phyloP scores from a whole-genome alignment of 1,140 invertebrate species.

The Neodiprion virginianus region DNA sequence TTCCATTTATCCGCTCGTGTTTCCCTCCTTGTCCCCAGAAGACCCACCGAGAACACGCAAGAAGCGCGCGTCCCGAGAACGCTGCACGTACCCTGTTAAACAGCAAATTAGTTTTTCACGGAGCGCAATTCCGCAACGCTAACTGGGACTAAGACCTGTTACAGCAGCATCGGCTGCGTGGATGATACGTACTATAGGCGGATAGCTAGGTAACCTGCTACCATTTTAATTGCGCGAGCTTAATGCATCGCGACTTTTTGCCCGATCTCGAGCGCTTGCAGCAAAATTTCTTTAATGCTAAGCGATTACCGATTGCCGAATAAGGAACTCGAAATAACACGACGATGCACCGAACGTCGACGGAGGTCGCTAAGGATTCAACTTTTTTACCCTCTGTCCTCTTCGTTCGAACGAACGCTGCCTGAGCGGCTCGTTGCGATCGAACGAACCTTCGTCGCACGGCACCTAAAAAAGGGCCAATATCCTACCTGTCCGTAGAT shows the following conservation, averaged over 20 bases:
- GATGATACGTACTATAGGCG: background rate
- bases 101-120: conserved; percentile 49
- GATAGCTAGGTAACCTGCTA: background rate
- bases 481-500: background rate
- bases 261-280: background rate
- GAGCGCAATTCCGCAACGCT: conserved; percentile 34
- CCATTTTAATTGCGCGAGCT: conserved; percentile 38
- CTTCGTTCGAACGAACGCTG: background rate
- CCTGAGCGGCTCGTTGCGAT: background rate
- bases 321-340: conserved; percentile 8
- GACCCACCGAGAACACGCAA: background rate
- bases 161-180: background rate
- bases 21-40: conserved; percentile 21
- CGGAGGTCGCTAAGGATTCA: background rate
- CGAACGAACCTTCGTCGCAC: conserved; percentile 5
- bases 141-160: conserved; percentile 30
- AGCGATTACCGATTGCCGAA: conserved; percentile 17
- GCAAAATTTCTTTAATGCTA: conserved; percentile 12
- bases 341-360: background rate
- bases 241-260: background rate
- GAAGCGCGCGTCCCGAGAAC: background rate
- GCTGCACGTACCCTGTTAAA: conserved; percentile 39
- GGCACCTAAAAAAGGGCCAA: background rate
- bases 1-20: conserved; percentile 22
- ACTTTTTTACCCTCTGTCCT: background rate